Evolutionary conservation across 2,888 invertebrate genomes (phyloP).

Genomic region (Lymantria dispar): DNA sequence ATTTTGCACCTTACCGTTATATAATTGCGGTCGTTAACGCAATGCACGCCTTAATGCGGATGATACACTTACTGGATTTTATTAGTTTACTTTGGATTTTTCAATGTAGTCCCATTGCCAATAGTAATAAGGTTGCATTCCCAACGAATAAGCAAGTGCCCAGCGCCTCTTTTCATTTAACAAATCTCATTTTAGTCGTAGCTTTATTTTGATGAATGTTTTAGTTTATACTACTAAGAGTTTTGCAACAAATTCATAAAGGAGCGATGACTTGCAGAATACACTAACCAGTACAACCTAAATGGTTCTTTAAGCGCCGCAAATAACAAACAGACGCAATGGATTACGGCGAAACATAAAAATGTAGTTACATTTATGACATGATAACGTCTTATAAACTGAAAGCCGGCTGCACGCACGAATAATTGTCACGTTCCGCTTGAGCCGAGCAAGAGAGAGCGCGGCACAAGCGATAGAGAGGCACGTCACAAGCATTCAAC

Average conservation of each 20-base stretch:
- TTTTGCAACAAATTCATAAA: conserved; percentile 58
- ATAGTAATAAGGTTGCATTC: conserved; percentile 46
- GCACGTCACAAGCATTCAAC: too few relatives aligned
- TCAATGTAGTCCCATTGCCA: conserved; percentile 50
- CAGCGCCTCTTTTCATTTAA: conserved; percentile 59
- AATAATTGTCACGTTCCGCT: too few relatives aligned
- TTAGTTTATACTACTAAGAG: conserved; percentile 49
- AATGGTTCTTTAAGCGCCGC: conserved; percentile 29
- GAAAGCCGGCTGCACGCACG: too few relatives aligned
- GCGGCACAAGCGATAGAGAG: too few relatives aligned
- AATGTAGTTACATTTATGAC: too few relatives aligned
- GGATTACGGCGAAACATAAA: too few relatives aligned
- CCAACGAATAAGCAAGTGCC: conserved; percentile 24
- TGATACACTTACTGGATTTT: conserved; percentile 58
- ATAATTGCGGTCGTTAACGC: conserved; percentile 64
- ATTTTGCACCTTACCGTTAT: conserved; percentile 69
- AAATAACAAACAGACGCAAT: conserved; percentile 18
- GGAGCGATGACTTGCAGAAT: conserved; percentile 41
- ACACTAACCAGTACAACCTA: conserved; percentile 28
- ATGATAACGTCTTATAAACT: too few relatives aligned
- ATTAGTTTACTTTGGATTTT: conserved; percentile 34
- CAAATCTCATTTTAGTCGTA: conserved; percentile 66
- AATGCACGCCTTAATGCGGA: conserved; percentile 55
- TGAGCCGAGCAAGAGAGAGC: too few relatives aligned
- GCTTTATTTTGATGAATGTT: conserved; percentile 70